Base-by-base conservation (phyloP, 2,113 vertebrate genomes). In the Dendrocopos noguchii region DNA sequence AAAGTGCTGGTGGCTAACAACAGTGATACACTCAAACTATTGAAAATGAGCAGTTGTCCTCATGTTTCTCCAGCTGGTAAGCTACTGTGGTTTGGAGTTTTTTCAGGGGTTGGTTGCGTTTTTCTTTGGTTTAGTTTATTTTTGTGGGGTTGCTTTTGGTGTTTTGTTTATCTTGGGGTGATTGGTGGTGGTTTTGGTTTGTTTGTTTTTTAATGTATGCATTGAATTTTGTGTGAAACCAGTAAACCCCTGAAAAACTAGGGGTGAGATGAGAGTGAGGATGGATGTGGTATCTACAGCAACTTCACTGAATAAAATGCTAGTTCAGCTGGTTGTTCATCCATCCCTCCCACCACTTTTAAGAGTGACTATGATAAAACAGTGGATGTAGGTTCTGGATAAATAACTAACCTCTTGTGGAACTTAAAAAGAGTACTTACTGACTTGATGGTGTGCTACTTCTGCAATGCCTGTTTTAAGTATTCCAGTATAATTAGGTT, bases 21-120 rank as follows among this genome's bases (percentile, higher is more conserved):
- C 97, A 99, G 99, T 0, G 99, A 99, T 90, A 99, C 99, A 0
- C 98, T 99, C 44, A 99, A 98, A 84, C 95, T 99, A 80, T 96
- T 99, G 90, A 99, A 99, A 96, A 99, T 99, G 99, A 99, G 98
- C 98, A 99, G 99, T 93, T 99, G 99, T 89, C 98, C 98, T 80
- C 98, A 98, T 42, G 98, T 98, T 91, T 98, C 98, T 95, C 98
- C 98, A 87, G 98, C 98, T 97, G 98, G 98, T 98, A 87, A 91
- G 93, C 44, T 83, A 27, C 60, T 71, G n/a, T 72, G 19, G 6
- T 29, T 56, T 57, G 14, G 12, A 50, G 17, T 50, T 50, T 22
- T 50, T 22, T 22, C 10, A 11, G 20, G 46, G 22, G 50, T 52
- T 50, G 47, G 47, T 50, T 52, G 50, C 12, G 7, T 25, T 52